Evolutionary conservation across 2,113 vertebrate species (phyloP), one percentile per base, ranked within the genome.

Genomic region (Sialia sialis): DNA sequence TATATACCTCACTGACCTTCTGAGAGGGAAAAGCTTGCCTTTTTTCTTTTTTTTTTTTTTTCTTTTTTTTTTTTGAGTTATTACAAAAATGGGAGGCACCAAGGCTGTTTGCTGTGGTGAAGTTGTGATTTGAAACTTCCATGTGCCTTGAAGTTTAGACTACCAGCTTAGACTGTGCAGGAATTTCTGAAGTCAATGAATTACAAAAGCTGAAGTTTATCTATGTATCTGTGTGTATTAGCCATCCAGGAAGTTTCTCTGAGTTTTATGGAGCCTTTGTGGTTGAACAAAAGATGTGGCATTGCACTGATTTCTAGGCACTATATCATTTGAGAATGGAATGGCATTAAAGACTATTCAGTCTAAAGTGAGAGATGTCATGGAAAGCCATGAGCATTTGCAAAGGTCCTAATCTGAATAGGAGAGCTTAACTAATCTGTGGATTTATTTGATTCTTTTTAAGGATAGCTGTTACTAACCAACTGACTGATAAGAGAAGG

Each of bases 1-100:
- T 97, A 76, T 38, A 25, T 16, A 59, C 66, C 43, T 72, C 69
- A 56, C 68, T 97, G 95, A 87, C 75, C 79, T 93, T 78, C 58
- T 36, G 43, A 87, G 87, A 55, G 34, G 93, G 91, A 94, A 96
- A 90, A 95, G 19, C 6, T 39, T 25, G 60, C 10, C 11, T 32
- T 13, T 21, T 8, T n/a, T 14, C 27, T n/a, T 23, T 38, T 19
- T 36, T 20, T 74, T 39, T 51, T 78, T 32, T 6, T 38, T 19
- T 36, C n/a, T n/a, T n/a, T n/a, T n/a, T n/a, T 20, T 66, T n/a
- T 48, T 75, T 29, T 6, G 1, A 58, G 23, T 30, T 4, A 32
- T 17, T 51, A 32, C 32, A 66, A 67, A 91, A 75, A 44, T 29
- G 62, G 38, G 34, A 94, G 15, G 7, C 56, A 73, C 15, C 25